Percentiles rank a stretch among this genome's conserved stretches.
Evolutionary conservation across 2,888 invertebrate genomes (phyloP).

Genomic region (Yponomeuta malinellus): DNA sequence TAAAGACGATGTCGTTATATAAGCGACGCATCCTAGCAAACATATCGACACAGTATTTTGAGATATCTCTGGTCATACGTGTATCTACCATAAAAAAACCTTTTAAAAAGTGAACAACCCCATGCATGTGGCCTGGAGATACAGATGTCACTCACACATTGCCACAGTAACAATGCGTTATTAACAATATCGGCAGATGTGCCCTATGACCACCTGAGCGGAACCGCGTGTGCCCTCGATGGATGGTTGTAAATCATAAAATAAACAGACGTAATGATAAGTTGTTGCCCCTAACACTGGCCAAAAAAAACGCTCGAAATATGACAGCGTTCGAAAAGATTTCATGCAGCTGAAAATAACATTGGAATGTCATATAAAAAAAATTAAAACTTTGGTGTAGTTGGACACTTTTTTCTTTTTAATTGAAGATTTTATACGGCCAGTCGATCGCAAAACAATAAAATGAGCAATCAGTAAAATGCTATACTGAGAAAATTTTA

Average conservation of each 20-base stretch:
- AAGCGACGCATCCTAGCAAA: no score
- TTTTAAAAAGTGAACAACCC: neutral
- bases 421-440: slow-evolving; percentile 30
- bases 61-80: neutral
- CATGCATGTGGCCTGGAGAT: neutral
- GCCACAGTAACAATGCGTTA: slow-evolving; percentile 51
- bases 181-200: slow-evolving; percentile 64
- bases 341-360: neutral
- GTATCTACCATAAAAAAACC: neutral
- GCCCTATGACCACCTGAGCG: slow-evolving; percentile 54
- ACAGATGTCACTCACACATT: slow-evolving; percentile 20
- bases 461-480: slow-evolving; percentile 7
- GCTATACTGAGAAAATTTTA: slow-evolving; percentile 17
- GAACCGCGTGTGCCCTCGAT: slow-evolving; percentile 29
- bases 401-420: slow-evolving; percentile 22
- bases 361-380: slow-evolving; percentile 19
- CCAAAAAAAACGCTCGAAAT: neutral
- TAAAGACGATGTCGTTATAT: neutral
- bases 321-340: neutral
- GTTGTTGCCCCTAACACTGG: neutral
- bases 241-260: slow-evolving; percentile 20
- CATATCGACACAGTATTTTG: neutral
- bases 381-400: neutral
- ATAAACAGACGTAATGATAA: neutral
- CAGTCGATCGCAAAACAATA: slow-evolving; percentile 4